Conservation (phyloP, 1,140 invertebrate species). For the Gryon sp. region DNA sequence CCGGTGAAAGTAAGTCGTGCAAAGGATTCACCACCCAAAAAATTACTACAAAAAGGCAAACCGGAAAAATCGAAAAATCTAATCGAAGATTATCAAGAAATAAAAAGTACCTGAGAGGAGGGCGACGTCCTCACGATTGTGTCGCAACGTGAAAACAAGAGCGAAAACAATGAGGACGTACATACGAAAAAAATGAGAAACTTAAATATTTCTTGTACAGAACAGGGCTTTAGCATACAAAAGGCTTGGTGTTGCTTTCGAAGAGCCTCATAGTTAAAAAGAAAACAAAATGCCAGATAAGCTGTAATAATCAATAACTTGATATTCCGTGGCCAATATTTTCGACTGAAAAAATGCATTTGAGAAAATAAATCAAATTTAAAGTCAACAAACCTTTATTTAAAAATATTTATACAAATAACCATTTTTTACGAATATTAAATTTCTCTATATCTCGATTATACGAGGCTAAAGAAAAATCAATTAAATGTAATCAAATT, state of each 20-base stretch:
- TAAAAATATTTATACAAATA: too few species aligned
- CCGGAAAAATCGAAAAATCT: conserved; percentile 62
- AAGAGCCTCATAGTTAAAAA: conserved; percentile 45
- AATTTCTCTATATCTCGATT: too few species aligned
- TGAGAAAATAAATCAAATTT: too few species aligned
- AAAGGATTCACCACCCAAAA: conserved; percentile 12
- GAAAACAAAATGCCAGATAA: neutral
- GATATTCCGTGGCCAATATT: too few species aligned
- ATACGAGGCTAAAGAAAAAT: too few species aligned
- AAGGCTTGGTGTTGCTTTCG: conserved; percentile 57
- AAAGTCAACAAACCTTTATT: too few species aligned
- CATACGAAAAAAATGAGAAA: conserved; percentile 64
- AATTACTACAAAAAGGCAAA: conserved; percentile 5
- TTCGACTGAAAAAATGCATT: too few species aligned
- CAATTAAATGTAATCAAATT: too few species aligned
- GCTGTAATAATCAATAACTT: too few species aligned
- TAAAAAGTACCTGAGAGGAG: conserved; percentile 72
- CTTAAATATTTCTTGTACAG: conserved; percentile 46
- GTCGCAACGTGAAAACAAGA: conserved; percentile 47
- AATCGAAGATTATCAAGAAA: conserved; percentile 69
- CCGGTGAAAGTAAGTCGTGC: conserved; percentile 27
- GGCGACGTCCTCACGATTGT: conserved; percentile 61
- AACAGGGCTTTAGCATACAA: conserved; percentile 57
- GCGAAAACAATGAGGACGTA: conserved; percentile 59
- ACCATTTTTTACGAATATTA: too few species aligned